phyloP scores from a whole-genome alignment of 2,888 invertebrate genomes.

The Caenorhabditis uteleia region DNA sequence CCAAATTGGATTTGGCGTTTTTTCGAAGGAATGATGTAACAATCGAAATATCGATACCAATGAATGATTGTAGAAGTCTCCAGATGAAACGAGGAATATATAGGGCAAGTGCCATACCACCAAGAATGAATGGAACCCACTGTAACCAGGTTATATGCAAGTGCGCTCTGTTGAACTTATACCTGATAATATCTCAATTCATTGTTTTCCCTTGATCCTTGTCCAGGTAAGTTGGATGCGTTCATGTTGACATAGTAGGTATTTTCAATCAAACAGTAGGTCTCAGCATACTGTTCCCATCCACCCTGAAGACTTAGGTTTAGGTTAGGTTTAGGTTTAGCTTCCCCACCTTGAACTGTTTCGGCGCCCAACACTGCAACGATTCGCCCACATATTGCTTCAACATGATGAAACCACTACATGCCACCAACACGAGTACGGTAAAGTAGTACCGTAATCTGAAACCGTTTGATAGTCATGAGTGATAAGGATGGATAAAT shows the following conservation, averaged over 20 bases:
- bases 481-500: background rate
- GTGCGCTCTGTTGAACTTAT: too few species aligned
- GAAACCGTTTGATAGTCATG: slow-evolving; percentile 2
- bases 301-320: slow-evolving; percentile 48
- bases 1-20: slow-evolving; percentile 15
- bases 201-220: slow-evolving; percentile 28
- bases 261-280: slow-evolving; percentile 73
- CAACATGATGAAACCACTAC: slow-evolving; percentile 43
- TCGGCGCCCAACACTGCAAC: slow-evolving; percentile 71
- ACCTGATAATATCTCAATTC: slow-evolving; percentile 61
- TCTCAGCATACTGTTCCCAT: slow-evolving; percentile 73
- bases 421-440: slow-evolving; percentile 19
- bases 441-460: slow-evolving; percentile 46
- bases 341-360: slow-evolving; percentile 54
- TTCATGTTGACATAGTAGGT: slow-evolving; percentile 70
- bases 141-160: slow-evolving; percentile 41
- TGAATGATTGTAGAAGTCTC: slow-evolving; percentile 56
- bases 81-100: slow-evolving; percentile 62
- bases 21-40: slow-evolving; percentile 39
- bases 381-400: slow-evolving; percentile 72
- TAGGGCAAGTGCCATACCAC: slow-evolving; percentile 56
- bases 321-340: background rate
- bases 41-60: slow-evolving; percentile 45
- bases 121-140: slow-evolving; percentile 69
- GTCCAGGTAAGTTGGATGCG: slow-evolving; percentile 39